Conservation (phyloP, 2,888 invertebrate genomes). For the Thymelicus lineola region DNA sequence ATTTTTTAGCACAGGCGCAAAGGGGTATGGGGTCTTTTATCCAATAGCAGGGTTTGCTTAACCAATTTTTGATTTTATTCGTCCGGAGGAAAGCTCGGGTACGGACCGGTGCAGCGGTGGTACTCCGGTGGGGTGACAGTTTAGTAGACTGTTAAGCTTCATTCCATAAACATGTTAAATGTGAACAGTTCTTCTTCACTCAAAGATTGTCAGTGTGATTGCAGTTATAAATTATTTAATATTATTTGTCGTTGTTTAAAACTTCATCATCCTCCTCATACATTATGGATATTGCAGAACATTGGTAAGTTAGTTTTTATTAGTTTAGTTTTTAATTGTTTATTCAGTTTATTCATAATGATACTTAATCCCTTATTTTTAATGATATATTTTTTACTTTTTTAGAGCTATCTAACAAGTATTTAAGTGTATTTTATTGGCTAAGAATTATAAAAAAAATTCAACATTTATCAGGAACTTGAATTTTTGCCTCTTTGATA, state of each 20-base stretch:
- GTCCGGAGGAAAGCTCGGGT: conserved; percentile 56
- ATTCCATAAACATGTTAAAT: conserved; percentile 40
- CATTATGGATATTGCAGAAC: no score
- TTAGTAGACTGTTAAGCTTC: conserved; percentile 63
- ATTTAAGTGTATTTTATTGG: no score
- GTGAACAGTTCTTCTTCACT: not conserved
- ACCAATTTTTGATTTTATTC: conserved; percentile 71
- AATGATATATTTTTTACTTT: no score
- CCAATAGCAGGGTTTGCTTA: conserved; percentile 74
- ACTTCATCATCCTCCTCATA: not conserved
- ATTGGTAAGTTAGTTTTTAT: no score
- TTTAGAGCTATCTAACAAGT: no score
- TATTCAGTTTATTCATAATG: no score
- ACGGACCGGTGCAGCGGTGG: conserved; percentile 56
- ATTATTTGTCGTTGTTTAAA: not conserved
- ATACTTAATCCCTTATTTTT: no score
- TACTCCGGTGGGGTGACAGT: conserved; percentile 52
- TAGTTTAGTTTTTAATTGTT: no score
- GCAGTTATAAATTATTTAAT: not conserved
- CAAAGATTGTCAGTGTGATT: not conserved
- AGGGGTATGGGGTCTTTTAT: conserved; percentile 68
- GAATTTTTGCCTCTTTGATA: no score
- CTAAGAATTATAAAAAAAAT: no score
- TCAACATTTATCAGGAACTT: no score
- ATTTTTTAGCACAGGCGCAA: conserved; percentile 83